Conservation (phyloP, 2,797 vertebrate genomes). For the Spheniscus humboldti region DNA sequence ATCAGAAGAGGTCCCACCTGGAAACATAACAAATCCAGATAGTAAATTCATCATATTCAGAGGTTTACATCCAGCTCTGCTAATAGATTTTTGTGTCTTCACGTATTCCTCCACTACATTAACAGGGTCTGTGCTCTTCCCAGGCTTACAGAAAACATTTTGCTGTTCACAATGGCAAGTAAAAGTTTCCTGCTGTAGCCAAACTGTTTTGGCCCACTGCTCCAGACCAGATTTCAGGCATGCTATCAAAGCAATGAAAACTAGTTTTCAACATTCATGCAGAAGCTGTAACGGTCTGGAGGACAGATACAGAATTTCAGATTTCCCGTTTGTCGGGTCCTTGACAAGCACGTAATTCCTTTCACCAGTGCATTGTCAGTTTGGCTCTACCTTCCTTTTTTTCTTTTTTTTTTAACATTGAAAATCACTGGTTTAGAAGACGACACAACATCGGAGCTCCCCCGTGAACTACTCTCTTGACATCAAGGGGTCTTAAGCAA, state of each 20-base stretch:
- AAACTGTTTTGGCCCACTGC: not conserved
- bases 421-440: not conserved
- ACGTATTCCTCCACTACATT: not conserved
- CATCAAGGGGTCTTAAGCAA: not conserved
- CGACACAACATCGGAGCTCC: not conserved
- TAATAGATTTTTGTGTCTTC: not conserved
- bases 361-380: not conserved
- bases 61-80: not conserved
- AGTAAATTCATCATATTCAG: not conserved
- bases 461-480: not conserved
- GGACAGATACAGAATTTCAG: not conserved
- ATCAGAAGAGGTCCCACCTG: slow-evolving; percentile 39
- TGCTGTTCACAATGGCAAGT: not conserved
- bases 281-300: not conserved
- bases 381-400: not conserved
- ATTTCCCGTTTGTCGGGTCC: not conserved
- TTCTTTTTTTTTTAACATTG: not conserved
- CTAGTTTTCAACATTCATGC: not conserved
- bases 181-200: not conserved
- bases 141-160: not conserved
- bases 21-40: slow-evolving; percentile 27
- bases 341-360: not conserved
- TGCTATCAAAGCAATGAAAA: not conserved
- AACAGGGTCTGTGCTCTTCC: not conserved
- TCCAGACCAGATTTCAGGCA: not conserved